Percentiles rank a stretch among this genome's conserved stretches.
Evolutionary conservation across 2,888 invertebrate species (phyloP).

Genomic region (Melitaea athalia): DNA sequence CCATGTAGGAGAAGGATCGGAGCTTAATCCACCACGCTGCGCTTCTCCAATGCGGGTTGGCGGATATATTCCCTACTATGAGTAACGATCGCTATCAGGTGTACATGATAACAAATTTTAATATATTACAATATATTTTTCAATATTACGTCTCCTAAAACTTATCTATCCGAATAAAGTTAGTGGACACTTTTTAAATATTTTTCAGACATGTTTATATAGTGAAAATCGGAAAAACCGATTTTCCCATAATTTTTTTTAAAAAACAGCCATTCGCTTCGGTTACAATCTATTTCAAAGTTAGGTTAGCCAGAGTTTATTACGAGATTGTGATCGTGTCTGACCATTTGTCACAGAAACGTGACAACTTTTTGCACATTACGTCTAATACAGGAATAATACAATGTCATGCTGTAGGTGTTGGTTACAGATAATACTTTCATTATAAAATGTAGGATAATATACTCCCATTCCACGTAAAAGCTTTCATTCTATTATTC

Average conservation of each 20-base stretch:
- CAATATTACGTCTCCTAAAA: no score
- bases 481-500: no score
- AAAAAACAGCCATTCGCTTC: not conserved
- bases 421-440: not conserved
- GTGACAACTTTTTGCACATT: slow-evolving; percentile 31
- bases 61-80: no score
- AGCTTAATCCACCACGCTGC: no score
- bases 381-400: slow-evolving; percentile 8
- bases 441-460: not conserved
- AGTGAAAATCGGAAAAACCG: not conserved
- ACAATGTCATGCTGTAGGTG: not conserved
- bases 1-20: no score
- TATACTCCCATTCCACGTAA: no score
- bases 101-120: no score
- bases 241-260: not conserved
- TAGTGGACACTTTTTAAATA: no score
- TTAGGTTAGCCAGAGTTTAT: slow-evolving; percentile 2
- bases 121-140: no score
- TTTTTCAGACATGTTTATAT: not conserved
- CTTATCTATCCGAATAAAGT: no score
- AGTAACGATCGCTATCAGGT: no score
- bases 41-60: no score
- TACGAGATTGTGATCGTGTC: slow-evolving; percentile 20
- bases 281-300: not conserved
- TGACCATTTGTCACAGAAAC: slow-evolving; percentile 22